Conservation (phyloP, 2,888 invertebrate genomes). For the Euzophera pinguis region DNA sequence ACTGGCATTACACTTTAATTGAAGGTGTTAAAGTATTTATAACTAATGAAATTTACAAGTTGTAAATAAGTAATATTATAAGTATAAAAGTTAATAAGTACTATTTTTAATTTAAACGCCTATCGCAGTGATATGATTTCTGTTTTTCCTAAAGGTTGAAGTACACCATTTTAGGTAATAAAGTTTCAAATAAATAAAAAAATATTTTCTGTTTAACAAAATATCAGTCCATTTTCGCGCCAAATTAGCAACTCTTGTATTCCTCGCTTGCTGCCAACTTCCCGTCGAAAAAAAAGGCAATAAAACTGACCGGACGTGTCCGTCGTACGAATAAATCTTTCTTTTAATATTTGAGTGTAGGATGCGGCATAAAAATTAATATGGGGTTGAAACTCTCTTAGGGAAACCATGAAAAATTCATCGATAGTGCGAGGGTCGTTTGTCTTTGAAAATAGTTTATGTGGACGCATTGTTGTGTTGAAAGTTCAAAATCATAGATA, state of each 20-base stretch:
- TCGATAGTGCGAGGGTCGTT: not conserved
- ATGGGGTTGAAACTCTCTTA: conserved; percentile 2
- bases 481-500: too few relatives aligned
- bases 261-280: conserved; percentile 20
- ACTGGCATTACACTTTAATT: too few relatives aligned
- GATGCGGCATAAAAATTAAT: conserved; percentile 14
- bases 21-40: too few relatives aligned
- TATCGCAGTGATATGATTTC: too few relatives aligned
- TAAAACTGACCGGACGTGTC: conserved; percentile 67
- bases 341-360: conserved; percentile 51
- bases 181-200: conserved; percentile 2
- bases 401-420: conserved; percentile 8
- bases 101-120: too few relatives aligned
- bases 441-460: not conserved
- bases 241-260: conserved; percentile 9
- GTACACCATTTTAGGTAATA: not conserved
- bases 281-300: conserved; percentile 61
- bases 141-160: too few relatives aligned
- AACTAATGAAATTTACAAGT: too few relatives aligned
- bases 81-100: too few relatives aligned
- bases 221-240: not conserved
- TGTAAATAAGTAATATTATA: too few relatives aligned
- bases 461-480: not conserved
- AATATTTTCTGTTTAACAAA: too few relatives aligned
- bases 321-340: conserved; percentile 55